Base-by-base conservation (phyloP, 2,113 vertebrate genomes). In the Psittacula cyanocephala region DNA sequence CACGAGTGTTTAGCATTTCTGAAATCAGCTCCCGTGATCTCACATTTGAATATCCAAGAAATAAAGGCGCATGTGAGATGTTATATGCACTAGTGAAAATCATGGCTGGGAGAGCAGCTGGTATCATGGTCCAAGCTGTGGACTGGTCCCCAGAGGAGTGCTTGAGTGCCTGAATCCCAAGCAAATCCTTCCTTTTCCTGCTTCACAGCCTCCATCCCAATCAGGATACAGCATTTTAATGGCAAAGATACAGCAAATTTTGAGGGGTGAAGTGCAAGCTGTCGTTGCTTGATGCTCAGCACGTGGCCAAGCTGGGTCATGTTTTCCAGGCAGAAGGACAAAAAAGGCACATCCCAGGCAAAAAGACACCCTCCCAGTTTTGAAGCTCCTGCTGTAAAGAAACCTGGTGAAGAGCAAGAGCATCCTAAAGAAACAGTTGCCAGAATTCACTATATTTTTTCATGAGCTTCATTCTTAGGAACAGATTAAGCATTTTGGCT, bases 401-500 rank as follows among this genome's bases (percentile, higher is more conserved):
- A 77, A 53, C 46, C 17, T 14, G 46, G 29, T 19, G 60, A 78
- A 71, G 25, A 81, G 25, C 0, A 0, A 59, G 88, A 84, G 27
- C 28, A 1, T 50, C 2, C 0, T n/a, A 44, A 69, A 65, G 50
- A 39, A 86, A 29, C 0, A 0, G 27, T 44, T 79, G 81, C 91
- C 91, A 87, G 77, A 71, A 79, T 78, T 50, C 65, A 75, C 65
- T 39, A 9, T 39, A 18, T 68, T 88, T 90, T 70, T 50, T 35
- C 52, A 11, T 1, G 1, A 46, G 52, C 29, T 79, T 71, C 72
- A 35, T 88, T 88, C 88, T 78, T 43, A 19, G 83, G 92, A 95
- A 37, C 89, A 87, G 80, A 96, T 95, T 47, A 85, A 92, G 83
- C 77, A 19, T 93, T 96, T 89, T 94, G 94, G 77, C 83, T 91